Evolutionary conservation across 2,888 invertebrate genomes (phyloP).

Genomic region (Laothoe populi): DNA sequence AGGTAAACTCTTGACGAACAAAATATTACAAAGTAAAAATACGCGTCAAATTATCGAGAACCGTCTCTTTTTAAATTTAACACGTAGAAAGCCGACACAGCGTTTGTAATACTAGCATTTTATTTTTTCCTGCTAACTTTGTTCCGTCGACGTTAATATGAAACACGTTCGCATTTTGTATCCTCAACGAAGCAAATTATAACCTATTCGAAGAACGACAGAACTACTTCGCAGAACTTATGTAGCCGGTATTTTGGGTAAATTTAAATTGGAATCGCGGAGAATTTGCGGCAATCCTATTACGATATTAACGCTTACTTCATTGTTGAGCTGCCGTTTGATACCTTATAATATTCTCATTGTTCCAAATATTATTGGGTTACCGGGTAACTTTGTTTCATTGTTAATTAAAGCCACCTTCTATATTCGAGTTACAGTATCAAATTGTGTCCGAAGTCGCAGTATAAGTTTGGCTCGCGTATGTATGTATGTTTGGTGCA

Average conservation of each 20-base stretch:
- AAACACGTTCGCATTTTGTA: background rate
- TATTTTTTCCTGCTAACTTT: no score
- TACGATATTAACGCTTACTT: conserved; percentile 30
- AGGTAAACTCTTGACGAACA: no score
- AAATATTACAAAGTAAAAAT: no score
- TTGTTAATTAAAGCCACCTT: conserved; percentile 11
- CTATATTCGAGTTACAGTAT: conserved; percentile 49
- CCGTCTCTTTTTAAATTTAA: no score
- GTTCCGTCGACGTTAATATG: background rate
- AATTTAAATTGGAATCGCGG: conserved; percentile 27
- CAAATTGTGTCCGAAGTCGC: no score
- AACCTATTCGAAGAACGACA: conserved; percentile 1
- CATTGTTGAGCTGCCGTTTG: conserved; percentile 25
- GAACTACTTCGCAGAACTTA: conserved; percentile 9
- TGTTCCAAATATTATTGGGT: conserved; percentile 50
- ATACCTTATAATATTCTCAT: conserved; percentile 18
- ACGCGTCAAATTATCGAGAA: no score
- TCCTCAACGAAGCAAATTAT: background rate
- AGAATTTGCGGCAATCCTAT: conserved; percentile 29
- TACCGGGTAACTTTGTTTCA: conserved; percentile 21
- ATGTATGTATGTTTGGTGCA: no score
- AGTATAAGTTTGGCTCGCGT: no score
- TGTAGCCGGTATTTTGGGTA: conserved; percentile 18
- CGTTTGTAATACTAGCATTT: no score
- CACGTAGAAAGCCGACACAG: no score